These are phyloP conservation scores for Pygocentrus nattereri DNA, from an alignment of 2,797 vertebrate genomes.

Conservation along the genomic window DNA sequence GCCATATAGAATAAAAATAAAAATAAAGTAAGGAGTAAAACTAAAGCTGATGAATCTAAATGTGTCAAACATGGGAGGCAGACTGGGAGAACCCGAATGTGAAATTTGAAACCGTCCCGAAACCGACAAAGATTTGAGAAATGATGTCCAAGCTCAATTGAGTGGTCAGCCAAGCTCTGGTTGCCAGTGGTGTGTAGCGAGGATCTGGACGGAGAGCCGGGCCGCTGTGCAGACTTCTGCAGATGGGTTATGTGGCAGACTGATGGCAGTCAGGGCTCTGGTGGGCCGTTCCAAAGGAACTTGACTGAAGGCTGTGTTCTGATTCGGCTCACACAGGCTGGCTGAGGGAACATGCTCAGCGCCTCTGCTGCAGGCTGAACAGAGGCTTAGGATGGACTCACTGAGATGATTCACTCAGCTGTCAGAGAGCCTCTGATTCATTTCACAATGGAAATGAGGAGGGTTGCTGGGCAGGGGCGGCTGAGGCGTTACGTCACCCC, in stretches of 20 bases:
- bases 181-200: no score
- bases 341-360: conserved; percentile 24
- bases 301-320: conserved; percentile 29
- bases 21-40: no score
- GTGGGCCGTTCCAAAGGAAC: conserved; percentile 29
- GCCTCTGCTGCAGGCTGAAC: conserved; percentile 49
- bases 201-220: not conserved
- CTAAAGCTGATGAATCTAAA: no score
- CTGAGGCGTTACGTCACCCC: conserved; percentile 36
- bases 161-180: no score
- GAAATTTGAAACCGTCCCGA: no score
- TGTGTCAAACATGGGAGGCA: no score
- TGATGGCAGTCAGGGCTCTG: conserved; percentile 4
- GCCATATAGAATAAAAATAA: no score
- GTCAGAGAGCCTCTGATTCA: conserved; percentile 70
- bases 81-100: no score
- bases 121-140: no score
- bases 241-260: conserved; percentile 5
- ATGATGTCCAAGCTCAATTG: no score
- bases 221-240: not conserved
- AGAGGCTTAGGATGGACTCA: conserved; percentile 62
- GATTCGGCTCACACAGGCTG: conserved; percentile 40
- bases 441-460: conserved; percentile 67
- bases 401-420: conserved; percentile 72
- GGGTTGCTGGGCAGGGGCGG: conserved; percentile 45